These are phyloP conservation scores for Lophotriccus pileatus DNA, from an alignment of 2,797 vertebrate species.

Conservation along the genomic window DNA sequence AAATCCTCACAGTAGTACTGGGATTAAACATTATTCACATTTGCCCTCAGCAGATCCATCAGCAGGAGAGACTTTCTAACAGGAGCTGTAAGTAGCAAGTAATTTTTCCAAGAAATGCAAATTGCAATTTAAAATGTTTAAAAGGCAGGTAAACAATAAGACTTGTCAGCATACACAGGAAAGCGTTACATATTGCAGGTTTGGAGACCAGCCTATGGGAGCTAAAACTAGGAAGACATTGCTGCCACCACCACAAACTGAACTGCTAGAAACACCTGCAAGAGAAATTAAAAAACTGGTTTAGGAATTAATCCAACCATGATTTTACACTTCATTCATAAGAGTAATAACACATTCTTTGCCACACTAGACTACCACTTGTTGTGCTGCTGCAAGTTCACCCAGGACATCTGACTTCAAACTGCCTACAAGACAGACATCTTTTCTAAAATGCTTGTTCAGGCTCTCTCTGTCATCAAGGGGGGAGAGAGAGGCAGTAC, in stretches of 20 bases:
- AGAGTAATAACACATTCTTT: not conserved
- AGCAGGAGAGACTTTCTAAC: constrained; percentile 66
- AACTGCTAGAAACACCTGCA: constrained; percentile 66
- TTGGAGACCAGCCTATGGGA: constrained; percentile 61
- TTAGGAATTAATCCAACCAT: not conserved
- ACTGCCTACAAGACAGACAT: not conserved
- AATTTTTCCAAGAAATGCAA: constrained; percentile 63
- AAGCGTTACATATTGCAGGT: constrained; percentile 58
- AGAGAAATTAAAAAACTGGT: not conserved
- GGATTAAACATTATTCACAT: not conserved
- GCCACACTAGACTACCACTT: not conserved
- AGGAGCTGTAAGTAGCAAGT: constrained; percentile 67
- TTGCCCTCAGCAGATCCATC: constrained; percentile 37
- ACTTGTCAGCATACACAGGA: constrained; percentile 62
- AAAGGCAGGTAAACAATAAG: constrained; percentile 62
- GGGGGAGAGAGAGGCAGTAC: not conserved
- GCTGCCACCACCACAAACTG: constrained; percentile 41
- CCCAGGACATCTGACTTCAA: not conserved
- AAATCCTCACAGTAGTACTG: not conserved
- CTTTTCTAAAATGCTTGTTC: not conserved
- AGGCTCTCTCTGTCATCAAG: not conserved
- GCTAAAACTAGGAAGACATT: constrained; percentile 49
- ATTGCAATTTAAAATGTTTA: constrained; percentile 55
- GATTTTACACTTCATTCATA: not conserved
- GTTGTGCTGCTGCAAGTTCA: not conserved